phyloP scores from a whole-genome alignment of 2,113 vertebrate genomes.

The Vulpes ferrilata region DNA sequence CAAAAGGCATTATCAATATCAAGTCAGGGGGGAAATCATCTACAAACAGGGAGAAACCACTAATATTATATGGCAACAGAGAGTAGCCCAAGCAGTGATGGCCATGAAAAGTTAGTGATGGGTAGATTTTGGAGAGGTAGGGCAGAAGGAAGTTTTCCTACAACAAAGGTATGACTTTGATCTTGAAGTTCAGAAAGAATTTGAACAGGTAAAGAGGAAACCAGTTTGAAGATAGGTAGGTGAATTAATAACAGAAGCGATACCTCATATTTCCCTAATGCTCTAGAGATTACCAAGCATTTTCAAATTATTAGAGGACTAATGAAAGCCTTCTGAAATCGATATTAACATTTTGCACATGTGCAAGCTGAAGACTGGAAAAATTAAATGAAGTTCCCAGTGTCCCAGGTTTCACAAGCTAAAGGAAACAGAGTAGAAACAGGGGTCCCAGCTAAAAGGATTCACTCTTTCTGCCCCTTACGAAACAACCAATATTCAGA shows the following conservation, averaged over 20 bases:
- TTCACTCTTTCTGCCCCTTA: neutral
- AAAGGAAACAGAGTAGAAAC: neutral
- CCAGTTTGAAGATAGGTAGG: neutral
- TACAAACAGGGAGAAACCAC: neutral
- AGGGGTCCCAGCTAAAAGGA: neutral
- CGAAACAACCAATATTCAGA: neutral
- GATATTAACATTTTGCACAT: neutral
- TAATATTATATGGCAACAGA: neutral
- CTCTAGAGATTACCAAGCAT: neutral
- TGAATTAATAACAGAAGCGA: neutral
- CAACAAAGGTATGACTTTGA: neutral
- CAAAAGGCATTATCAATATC: neutral
- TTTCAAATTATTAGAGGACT: conserved; percentile 3
- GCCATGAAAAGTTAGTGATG: neutral
- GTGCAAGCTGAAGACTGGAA: conserved; percentile 24
- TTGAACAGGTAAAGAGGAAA: neutral
- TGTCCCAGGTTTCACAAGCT: neutral
- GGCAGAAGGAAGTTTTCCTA: neutral
- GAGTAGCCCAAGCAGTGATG: neutral
- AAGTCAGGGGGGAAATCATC: neutral
- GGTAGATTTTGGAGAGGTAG: neutral
- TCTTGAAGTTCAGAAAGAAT: conserved; percentile 37
- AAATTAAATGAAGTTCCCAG: neutral
- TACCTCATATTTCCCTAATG: neutral
- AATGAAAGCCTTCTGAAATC: conserved; percentile 1